These are phyloP conservation scores for Calliopsis andreniformis DNA, from an alignment of 1,140 invertebrate species.

Conservation along the genomic window DNA sequence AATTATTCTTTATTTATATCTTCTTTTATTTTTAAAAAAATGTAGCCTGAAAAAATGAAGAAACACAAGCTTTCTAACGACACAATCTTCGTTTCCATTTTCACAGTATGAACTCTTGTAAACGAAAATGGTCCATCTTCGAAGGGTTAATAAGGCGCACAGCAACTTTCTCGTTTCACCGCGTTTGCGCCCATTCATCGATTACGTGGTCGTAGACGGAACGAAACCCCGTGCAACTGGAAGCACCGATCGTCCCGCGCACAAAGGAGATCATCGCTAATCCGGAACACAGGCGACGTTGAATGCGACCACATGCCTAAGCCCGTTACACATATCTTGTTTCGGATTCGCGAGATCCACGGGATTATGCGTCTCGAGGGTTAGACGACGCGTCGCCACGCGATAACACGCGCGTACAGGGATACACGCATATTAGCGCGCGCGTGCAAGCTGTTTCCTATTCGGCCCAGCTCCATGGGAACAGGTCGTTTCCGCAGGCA, in stretches of 20 bases:
- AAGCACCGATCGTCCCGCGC: background rate
- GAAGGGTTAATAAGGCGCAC: too few relatives aligned
- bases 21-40: too few relatives aligned
- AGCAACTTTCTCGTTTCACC: background rate
- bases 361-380: constrained; percentile 31
- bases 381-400: background rate
- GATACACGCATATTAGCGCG: constrained; percentile 7
- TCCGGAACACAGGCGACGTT: constrained; percentile 17
- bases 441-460: constrained; percentile 10
- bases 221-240: background rate
- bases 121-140: too few relatives aligned
- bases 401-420: too few relatives aligned
- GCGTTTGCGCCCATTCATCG: background rate
- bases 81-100: too few relatives aligned
- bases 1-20: too few relatives aligned
- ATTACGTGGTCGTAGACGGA: background rate
- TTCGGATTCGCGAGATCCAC: constrained; percentile 39
- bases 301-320: constrained; percentile 36
- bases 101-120: too few relatives aligned
- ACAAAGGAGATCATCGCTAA: constrained; percentile 42
- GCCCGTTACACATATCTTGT: constrained; percentile 38
- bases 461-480: constrained; percentile 31
- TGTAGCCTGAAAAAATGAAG: too few relatives aligned
- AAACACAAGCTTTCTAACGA: too few relatives aligned
- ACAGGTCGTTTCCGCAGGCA: constrained; percentile 36